These are phyloP conservation scores for Noctuana brunneofusca DNA, from an alignment of 2,888 invertebrate genomes.

Conservation along the genomic window DNA sequence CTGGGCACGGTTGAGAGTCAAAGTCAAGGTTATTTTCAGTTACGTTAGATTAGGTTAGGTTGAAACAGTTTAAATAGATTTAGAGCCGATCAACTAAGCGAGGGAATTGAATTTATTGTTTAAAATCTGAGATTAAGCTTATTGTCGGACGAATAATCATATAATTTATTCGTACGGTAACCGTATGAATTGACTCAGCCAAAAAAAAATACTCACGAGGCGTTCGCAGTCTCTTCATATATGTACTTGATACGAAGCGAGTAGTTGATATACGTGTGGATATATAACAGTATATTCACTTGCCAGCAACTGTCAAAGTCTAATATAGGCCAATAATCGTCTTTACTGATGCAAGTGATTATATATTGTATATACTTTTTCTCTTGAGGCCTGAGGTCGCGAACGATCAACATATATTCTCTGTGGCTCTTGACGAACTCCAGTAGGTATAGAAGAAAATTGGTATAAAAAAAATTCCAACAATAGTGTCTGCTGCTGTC, in stretches of 20 bases:
- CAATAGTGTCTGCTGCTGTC: background rate
- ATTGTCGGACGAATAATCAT: background rate
- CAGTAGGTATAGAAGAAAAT: background rate
- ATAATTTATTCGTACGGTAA: no score
- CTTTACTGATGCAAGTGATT: background rate
- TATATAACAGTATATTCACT: constrained; percentile 7
- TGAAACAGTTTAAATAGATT: no score
- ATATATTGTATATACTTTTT: constrained; percentile 1
- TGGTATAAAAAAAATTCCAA: constrained; percentile 2
- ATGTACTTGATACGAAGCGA: constrained; percentile 1
- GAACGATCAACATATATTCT: background rate
- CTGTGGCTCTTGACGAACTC: constrained; percentile 2
- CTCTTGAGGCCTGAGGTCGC: background rate
- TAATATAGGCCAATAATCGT: background rate
- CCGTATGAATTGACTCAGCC: no score
- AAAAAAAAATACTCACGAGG: constrained; percentile 1
- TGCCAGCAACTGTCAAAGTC: constrained; percentile 8
- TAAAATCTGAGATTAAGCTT: no score
- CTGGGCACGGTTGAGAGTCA: no score
- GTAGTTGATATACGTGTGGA: background rate
- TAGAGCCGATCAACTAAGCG: no score
- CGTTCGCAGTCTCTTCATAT: background rate
- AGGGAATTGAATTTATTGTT: no score
- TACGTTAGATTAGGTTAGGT: no score
- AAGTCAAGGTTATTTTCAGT: no score